Base-by-base conservation (phyloP, 2,113 vertebrate genomes). In the Mastomys natalensis region DNA sequence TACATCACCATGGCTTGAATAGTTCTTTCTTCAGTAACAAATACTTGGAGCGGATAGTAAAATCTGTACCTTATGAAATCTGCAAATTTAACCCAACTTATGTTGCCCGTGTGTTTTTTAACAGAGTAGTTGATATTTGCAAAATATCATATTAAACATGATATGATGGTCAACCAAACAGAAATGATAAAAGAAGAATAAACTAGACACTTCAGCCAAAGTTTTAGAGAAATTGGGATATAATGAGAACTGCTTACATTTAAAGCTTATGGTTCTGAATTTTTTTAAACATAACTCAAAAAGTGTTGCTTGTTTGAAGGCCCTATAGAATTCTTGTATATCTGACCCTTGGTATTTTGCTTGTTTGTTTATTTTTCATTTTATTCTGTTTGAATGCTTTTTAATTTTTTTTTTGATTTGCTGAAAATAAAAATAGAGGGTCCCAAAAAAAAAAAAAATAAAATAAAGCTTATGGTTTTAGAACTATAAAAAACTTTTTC, bases 391-490 rank as follows among this genome's bases (percentile, higher is more conserved):
- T n/a, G n/a, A n/a, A n/a, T n/a, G n/a, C n/a, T n/a, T n/a, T n/a
- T n/a, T n/a, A n/a, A n/a, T n/a, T n/a, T n/a, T n/a, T n/a, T n/a
- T n/a, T n/a, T n/a, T n/a, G n/a, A n/a, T n/a, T n/a, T n/a, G n/a
- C n/a, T n/a, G n/a, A n/a, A n/a, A n/a, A n/a, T n/a, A n/a, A n/a
- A n/a, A n/a, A n/a, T n/a, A n/a, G n/a, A n/a, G n/a, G n/a, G n/a
- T n/a, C n/a, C n/a, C n/a, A n/a, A n/a, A n/a, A n/a, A n/a, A n/a
- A n/a, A n/a, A n/a, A n/a, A n/a, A n/a, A n/a, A n/a, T n/a, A n/a
- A n/a, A n/a, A n/a, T 81, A 86, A 96, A 68, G 8, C 45, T 66
- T 19, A 60, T 45, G 76, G 70, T 72, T 82, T 94, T 88, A 88
- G 34, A 66, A 37, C 58, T 73, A 55, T n/a, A 60, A 70, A 93